Conservation (phyloP, 2,888 invertebrate genomes). For the Crioceris asparagi region DNA sequence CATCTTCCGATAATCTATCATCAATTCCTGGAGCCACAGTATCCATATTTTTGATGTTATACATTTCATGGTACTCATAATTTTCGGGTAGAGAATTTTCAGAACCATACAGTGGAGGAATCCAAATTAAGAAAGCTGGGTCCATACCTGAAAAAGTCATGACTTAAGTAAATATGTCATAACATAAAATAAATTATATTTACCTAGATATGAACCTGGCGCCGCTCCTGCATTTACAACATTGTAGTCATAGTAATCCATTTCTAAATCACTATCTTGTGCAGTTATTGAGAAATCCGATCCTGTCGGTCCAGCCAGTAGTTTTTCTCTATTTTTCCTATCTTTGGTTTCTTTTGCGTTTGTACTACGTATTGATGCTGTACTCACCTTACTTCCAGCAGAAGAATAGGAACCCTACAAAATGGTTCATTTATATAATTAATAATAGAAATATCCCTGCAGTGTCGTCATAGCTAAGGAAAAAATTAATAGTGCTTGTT, state of each 20-base stretch:
- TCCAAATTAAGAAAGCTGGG: slow-evolving; percentile 80
- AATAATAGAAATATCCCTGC: no score
- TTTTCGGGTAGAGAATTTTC: slow-evolving; percentile 54
- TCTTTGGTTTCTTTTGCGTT: slow-evolving; percentile 70
- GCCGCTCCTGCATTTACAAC: slow-evolving; percentile 74
- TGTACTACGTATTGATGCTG: slow-evolving; percentile 53
- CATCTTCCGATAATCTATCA: slow-evolving; percentile 54
- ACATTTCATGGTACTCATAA: slow-evolving; percentile 39
- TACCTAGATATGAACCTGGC: slow-evolving; percentile 65
- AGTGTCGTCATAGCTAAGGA: no score
- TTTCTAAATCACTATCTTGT: slow-evolving; percentile 65
- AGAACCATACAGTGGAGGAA: slow-evolving; percentile 63
- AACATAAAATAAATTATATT: slow-evolving; percentile 2
- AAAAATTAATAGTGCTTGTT: no score
- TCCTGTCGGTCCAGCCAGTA: slow-evolving; percentile 50
- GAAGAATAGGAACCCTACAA: slow-evolving; percentile 62
- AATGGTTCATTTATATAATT: no score
- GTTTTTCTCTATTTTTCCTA: slow-evolving; percentile 59
- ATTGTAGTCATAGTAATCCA: slow-evolving; percentile 84
- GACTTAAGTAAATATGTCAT: not conserved
- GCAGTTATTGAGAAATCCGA: slow-evolving; percentile 70
- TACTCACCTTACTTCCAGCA: slow-evolving; percentile 53
- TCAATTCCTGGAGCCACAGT: slow-evolving; percentile 53
- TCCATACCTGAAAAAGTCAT: slow-evolving; percentile 65
- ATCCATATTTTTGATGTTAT: slow-evolving; percentile 30